These are phyloP conservation scores for Oenanthe oenanthe DNA, from an alignment of 2,113 vertebrate genomes.

Conservation along the genomic window DNA sequence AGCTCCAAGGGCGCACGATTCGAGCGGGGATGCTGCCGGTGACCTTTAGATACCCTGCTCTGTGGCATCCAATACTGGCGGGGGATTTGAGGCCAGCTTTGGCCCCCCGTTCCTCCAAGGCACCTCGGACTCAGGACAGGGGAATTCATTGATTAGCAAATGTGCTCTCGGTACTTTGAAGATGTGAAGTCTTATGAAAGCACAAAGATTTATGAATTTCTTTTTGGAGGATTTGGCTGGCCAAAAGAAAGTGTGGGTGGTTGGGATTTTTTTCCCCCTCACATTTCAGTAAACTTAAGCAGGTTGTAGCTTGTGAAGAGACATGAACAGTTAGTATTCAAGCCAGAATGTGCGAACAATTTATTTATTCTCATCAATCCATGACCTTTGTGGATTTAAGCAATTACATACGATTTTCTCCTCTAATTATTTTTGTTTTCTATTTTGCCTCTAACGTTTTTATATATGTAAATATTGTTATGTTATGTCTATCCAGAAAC, in stretches of 20 bases:
- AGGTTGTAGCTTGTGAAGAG: not conserved
- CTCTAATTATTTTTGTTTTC: not conserved
- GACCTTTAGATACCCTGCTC: rapidly evolving
- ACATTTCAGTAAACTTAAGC: not conserved
- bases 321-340: not conserved
- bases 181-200: not conserved
- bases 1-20: rapidly evolving
- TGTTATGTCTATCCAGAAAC: not conserved
- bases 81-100: not conserved
- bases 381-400: not conserved
- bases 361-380: not conserved
- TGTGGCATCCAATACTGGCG: not conserved
- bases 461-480: not conserved
- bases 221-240: not conserved
- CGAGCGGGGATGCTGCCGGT: not conserved
- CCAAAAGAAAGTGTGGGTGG: not conserved
- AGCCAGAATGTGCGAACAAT: not conserved
- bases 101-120: not conserved
- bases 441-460: not conserved
- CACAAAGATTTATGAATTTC: not conserved
- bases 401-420: not conserved
- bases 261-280: not conserved
- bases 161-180: not conserved
- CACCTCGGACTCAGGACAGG: not conserved
- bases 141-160: not conserved